Percentiles rank a stretch among this genome's conserved stretches.
These are phyloP conservation scores for Xanthia icteritia DNA, from an alignment of 2,888 invertebrate genomes.

Conservation along the genomic window DNA sequence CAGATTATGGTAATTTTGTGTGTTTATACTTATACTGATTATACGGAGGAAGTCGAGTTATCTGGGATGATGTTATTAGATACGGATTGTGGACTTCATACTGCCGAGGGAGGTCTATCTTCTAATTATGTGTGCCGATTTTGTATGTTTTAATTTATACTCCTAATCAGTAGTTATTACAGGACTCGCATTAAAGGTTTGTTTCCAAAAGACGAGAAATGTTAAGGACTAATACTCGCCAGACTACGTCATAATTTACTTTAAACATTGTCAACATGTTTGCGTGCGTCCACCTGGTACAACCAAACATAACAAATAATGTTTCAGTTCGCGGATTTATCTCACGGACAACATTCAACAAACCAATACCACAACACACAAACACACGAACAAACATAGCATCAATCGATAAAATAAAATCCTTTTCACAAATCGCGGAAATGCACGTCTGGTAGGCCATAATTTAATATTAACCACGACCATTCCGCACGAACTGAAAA, in stretches of 20 bases:
- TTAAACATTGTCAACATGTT: no score
- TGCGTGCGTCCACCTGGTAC: neutral
- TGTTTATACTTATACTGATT: slow-evolving; percentile 17
- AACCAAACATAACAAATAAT: slow-evolving; percentile 13
- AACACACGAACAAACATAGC: slow-evolving; percentile 30
- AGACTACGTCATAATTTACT: neutral
- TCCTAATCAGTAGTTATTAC: neutral
- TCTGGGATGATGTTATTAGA: slow-evolving; percentile 13
- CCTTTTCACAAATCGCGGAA: slow-evolving; percentile 53
- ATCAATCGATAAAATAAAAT: slow-evolving; percentile 33
- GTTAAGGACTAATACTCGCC: neutral
- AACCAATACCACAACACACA: slow-evolving; percentile 27
- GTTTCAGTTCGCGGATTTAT: neutral
- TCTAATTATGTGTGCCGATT: neutral
- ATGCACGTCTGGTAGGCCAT: slow-evolving; percentile 29
- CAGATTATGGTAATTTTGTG: slow-evolving; percentile 43
- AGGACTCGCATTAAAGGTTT: neutral
- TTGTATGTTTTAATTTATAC: neutral
- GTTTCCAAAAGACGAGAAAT: neutral
- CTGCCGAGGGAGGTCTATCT: neutral
- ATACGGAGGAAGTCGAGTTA: neutral
- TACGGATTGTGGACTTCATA: neutral
- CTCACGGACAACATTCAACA: slow-evolving; percentile 32
- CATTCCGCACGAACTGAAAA: slow-evolving; percentile 52
- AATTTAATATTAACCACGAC: slow-evolving; percentile 52